phyloP scores from a whole-genome alignment of 2,888 invertebrate species.

The Halocaridina rubra region DNA sequence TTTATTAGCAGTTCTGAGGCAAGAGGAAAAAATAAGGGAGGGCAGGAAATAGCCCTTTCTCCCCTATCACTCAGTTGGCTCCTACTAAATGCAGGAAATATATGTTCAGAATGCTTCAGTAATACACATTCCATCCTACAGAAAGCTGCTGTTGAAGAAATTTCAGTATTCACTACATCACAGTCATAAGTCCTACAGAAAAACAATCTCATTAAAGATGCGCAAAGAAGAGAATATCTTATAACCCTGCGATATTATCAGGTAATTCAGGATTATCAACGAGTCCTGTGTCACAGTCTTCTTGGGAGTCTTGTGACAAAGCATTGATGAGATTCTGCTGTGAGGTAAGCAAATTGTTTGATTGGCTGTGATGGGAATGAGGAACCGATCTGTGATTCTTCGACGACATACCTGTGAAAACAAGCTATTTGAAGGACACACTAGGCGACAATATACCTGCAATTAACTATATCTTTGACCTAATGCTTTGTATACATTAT shows the following conservation, averaged over 20 bases:
- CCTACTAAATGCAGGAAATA: no score
- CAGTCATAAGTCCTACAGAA: no score
- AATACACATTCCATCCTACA: no score
- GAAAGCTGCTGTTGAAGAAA: no score
- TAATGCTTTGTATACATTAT: background rate
- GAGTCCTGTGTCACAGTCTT: conserved; percentile 11
- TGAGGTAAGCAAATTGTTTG: conserved; percentile 16
- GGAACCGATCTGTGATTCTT: background rate
- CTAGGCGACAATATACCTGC: background rate
- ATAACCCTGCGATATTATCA: conserved; percentile 28
- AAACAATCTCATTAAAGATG: no score
- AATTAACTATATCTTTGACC: background rate
- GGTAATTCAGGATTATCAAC: conserved; percentile 21
- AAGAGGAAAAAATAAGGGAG: no score
- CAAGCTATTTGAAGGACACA: background rate
- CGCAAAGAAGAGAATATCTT: no score
- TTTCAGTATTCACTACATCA: no score
- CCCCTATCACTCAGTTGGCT: no score
- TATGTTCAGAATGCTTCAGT: no score
- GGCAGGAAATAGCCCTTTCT: no score
- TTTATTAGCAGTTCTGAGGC: no score
- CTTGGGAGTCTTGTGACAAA: background rate
- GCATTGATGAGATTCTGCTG: conserved; percentile 36
- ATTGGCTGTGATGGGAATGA: background rate
- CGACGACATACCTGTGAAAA: background rate